These are phyloP conservation scores for Pyrrhia umbra DNA, from an alignment of 2,888 invertebrate genomes.

Conservation along the genomic window DNA sequence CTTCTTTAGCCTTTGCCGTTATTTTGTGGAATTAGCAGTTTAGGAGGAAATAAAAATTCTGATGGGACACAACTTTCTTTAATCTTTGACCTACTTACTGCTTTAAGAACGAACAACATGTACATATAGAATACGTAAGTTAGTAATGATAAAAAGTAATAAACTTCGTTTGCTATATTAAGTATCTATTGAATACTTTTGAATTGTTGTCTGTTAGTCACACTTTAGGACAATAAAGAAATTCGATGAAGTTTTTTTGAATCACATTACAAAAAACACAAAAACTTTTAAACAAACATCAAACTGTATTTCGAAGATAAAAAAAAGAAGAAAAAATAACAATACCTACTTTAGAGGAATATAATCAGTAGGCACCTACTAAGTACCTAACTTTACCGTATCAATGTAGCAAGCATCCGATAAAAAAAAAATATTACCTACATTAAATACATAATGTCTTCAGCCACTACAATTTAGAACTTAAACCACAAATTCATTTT, in stretches of 20 bases:
- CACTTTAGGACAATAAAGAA: neutral
- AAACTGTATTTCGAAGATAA: neutral
- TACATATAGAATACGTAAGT: conserved; percentile 5
- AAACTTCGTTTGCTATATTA: too few species aligned
- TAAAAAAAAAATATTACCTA: conserved; percentile 1
- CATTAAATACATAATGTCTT: neutral
- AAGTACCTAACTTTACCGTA: neutral
- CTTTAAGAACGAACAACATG: conserved; percentile 18
- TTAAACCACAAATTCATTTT: conserved; percentile 21
- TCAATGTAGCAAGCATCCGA: neutral
- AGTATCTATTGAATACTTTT: too few species aligned
- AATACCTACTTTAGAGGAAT: too few species aligned
- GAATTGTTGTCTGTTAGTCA: neutral
- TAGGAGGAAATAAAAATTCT: conserved; percentile 42
- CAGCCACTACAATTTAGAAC: conserved; percentile 12
- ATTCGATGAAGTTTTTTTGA: neutral
- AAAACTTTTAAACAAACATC: too few species aligned
- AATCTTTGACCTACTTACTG: conserved; percentile 51
- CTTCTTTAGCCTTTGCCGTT: conserved; percentile 57
- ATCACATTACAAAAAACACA: neutral
- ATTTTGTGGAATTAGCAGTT: conserved; percentile 57
- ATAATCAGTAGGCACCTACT: neutral
- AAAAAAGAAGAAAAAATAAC: conserved; percentile 5
- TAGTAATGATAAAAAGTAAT: conserved; percentile 32
- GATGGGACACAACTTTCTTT: conserved; percentile 41